Conservation (phyloP, 2,113 vertebrate genomes). For the Alligator sinensis region DNA sequence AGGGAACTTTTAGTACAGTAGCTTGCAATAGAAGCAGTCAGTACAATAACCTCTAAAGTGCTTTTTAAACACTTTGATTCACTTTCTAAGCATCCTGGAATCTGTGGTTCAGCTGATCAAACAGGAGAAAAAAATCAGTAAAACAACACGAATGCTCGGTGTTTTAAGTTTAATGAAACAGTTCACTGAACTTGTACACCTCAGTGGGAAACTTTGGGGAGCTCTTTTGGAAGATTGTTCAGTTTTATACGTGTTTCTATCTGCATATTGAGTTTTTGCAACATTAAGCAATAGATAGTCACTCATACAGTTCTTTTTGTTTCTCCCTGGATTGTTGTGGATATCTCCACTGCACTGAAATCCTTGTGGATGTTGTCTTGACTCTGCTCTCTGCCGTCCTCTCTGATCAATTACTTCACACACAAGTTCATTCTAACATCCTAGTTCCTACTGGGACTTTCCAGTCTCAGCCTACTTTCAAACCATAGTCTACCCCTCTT, state of each 20-base stretch:
- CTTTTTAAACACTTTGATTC: not conserved
- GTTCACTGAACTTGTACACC: not conserved
- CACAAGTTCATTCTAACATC: not conserved
- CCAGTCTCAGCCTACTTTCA: not conserved
- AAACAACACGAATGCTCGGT: not conserved
- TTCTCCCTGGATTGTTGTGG: not conserved
- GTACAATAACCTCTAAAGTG: not conserved
- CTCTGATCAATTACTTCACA: not conserved
- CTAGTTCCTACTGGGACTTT: not conserved
- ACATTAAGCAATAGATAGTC: accelerated
- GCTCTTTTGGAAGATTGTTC: not conserved
- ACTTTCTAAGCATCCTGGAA: not conserved
- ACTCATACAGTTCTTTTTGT: not conserved
- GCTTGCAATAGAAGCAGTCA: not conserved
- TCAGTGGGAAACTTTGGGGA: not conserved
- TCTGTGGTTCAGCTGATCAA: not conserved
- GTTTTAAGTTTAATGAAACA: not conserved
- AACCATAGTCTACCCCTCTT: not conserved
- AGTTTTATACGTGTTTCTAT: not conserved
- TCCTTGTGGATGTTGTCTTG: not conserved
- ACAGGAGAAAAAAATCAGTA: not conserved
- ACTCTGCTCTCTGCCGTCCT: not conserved
- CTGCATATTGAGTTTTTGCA: not conserved
- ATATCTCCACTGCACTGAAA: not conserved
- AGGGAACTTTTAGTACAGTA: not conserved